Evolutionary conservation across 2,888 invertebrate species (phyloP).

Genomic region (Pardosa pseudoannulata): DNA sequence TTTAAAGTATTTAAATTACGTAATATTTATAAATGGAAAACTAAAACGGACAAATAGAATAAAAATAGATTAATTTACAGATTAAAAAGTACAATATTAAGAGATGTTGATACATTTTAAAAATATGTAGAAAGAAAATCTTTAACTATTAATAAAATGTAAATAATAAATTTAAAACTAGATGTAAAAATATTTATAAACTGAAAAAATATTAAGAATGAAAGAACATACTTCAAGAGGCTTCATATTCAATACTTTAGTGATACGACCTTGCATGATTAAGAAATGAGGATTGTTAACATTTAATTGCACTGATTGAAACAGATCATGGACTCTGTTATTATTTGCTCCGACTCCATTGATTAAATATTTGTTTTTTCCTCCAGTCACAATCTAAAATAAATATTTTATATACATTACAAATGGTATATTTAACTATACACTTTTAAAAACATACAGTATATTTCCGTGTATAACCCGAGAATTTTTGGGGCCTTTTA

Average conservation of each 20-base stretch:
- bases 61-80: too few relatives aligned
- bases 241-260: slow-evolving; percentile 99
- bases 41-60: too few relatives aligned
- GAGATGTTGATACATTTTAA: neutral
- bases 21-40: too few relatives aligned
- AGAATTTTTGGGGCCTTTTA: too few relatives aligned
- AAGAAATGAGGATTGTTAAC: slow-evolving; percentile 99
- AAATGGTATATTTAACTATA: too few relatives aligned
- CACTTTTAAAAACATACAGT: too few relatives aligned
- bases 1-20: too few relatives aligned
- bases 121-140: too few relatives aligned
- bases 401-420: neutral
- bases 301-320: slow-evolving; percentile 97
- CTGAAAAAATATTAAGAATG: slow-evolving; percentile 25
- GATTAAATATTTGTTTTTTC: slow-evolving; percentile 92
- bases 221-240: slow-evolving; percentile 87
- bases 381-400: slow-evolving; percentile 86
- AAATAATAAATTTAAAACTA: too few relatives aligned
- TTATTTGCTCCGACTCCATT: slow-evolving; percentile 94
- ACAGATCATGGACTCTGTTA: slow-evolving; percentile 93
- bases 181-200: too few relatives aligned
- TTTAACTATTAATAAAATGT: too few relatives aligned
- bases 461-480: too few relatives aligned
- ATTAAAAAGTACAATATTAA: neutral
- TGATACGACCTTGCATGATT: slow-evolving; percentile 99